A percentile compares a stretch with the other conserved stretches of the same genome.
phyloP scores from a whole-genome alignment of 1,140 invertebrate genomes.

The Coelopa frigida region DNA sequence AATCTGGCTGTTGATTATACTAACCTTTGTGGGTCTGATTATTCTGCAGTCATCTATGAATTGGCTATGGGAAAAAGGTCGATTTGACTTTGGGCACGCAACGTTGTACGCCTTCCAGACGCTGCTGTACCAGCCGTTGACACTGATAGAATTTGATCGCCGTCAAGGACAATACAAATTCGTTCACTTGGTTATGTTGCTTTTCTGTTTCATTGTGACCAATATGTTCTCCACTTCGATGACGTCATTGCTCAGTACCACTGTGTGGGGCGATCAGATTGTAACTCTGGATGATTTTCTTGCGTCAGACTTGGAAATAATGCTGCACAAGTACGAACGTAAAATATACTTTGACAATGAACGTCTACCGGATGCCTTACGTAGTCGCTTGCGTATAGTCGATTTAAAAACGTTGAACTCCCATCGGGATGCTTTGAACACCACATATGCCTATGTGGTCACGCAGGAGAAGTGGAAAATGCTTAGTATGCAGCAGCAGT shows the following conservation, averaged over 20 bases:
- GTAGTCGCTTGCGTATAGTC: not conserved
- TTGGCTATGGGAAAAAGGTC: too few relatives aligned
- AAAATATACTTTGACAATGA: constrained; percentile 5
- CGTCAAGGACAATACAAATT: not conserved
- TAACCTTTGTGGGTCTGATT: not conserved
- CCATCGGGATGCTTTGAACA: constrained; percentile 1
- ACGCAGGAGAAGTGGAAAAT: not conserved
- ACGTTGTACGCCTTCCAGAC: constrained; percentile 1
- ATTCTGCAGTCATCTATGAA: not conserved
- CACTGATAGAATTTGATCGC: not conserved
- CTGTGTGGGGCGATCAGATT: constrained; percentile 2
- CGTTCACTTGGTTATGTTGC: too few relatives aligned
- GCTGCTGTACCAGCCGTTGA: not conserved
- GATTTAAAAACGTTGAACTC: not conserved
- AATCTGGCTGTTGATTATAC: not conserved
- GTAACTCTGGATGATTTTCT: not conserved
- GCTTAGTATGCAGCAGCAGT: not conserved
- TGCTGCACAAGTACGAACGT: not conserved
- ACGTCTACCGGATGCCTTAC: not conserved
- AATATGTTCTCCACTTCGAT: not conserved
- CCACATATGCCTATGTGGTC: constrained; percentile 5
- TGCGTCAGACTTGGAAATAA: not conserved
- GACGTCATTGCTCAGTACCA: constrained; percentile 5
- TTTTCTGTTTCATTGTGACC: too few relatives aligned
- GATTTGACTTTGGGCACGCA: not conserved